phyloP scores from a whole-genome alignment of 1,140 invertebrate genomes.

The Oryctes rhinoceros region DNA sequence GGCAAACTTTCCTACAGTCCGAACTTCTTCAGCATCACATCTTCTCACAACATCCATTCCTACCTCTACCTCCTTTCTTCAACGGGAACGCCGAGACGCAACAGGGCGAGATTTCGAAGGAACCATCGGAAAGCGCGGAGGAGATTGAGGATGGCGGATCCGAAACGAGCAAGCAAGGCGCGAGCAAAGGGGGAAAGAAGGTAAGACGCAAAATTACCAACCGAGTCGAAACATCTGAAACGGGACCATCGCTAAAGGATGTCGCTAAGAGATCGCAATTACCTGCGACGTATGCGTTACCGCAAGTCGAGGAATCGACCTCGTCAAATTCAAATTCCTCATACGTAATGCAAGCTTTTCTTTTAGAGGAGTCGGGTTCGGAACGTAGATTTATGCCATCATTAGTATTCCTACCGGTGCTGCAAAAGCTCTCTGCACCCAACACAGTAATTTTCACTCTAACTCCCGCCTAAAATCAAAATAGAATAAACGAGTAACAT shows the following conservation, averaged over 20 bases:
- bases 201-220: slow-evolving; percentile 62
- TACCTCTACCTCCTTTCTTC: slow-evolving; percentile 64
- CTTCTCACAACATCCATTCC: slow-evolving; percentile 67
- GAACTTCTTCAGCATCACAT: slow-evolving; percentile 70
- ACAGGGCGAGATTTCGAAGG: slow-evolving; percentile 49
- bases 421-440: slow-evolving; percentile 79
- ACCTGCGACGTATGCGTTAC: slow-evolving; percentile 68
- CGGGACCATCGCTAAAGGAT: slow-evolving; percentile 64
- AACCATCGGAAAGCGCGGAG: slow-evolving; percentile 49
- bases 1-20: slow-evolving; percentile 65
- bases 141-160: slow-evolving; percentile 45
- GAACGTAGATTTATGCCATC: slow-evolving; percentile 77
- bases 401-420: slow-evolving; percentile 90
- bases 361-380: slow-evolving; percentile 72
- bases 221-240: slow-evolving; percentile 62
- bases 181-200: slow-evolving; percentile 48
- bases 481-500: neutral
- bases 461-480: slow-evolving; percentile 77
- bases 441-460: slow-evolving; percentile 90
- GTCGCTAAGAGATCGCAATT: slow-evolving; percentile 67
- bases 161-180: slow-evolving; percentile 49
- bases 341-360: slow-evolving; percentile 83
- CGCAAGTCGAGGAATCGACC: slow-evolving; percentile 57
- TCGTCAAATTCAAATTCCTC: slow-evolving; percentile 46
- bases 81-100: slow-evolving; percentile 53